Conservation (phyloP, 1,140 invertebrate species). For the Tetragnatha versicolor region DNA sequence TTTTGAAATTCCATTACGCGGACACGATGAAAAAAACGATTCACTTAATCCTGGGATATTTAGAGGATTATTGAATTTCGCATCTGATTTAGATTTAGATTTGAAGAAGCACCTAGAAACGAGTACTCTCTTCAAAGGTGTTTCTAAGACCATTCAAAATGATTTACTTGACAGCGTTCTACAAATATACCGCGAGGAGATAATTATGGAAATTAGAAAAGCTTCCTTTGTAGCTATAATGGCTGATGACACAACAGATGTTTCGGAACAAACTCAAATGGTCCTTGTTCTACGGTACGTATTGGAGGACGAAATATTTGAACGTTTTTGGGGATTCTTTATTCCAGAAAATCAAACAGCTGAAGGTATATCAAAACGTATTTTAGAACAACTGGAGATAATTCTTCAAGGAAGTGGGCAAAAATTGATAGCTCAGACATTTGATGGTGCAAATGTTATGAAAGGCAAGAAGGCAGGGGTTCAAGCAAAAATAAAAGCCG, state of each 20-base stretch:
- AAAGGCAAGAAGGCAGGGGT: not conserved
- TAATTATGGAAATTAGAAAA: slow-evolving; percentile 55
- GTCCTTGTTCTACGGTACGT: too few species aligned
- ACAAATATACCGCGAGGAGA: slow-evolving; percentile 56
- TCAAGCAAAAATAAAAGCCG: not conserved
- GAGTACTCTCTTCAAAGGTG: slow-evolving; percentile 38
- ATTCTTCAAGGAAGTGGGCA: not conserved
- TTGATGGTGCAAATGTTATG: not conserved
- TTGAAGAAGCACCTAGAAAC: slow-evolving; percentile 31
- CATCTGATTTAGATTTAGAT: slow-evolving; percentile 41
- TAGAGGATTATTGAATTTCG: slow-evolving; percentile 43
- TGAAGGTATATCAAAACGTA: not conserved
- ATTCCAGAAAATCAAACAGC: not conserved
- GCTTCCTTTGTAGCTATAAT: too few species aligned
- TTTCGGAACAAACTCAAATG: too few species aligned
- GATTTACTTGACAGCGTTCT: slow-evolving; percentile 47
- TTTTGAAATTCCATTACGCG: slow-evolving; percentile 17
- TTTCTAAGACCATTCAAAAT: slow-evolving; percentile 56
- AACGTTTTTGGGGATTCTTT: not conserved
- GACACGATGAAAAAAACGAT: slow-evolving; percentile 21
- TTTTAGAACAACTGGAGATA: not conserved
- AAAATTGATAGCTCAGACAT: too few species aligned
- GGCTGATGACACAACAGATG: too few species aligned
- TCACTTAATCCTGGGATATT: slow-evolving; percentile 27
- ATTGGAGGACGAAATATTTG: too few species aligned